Base-by-base conservation (phyloP, 2,113 vertebrate species). In the Cottus gobio region DNA sequence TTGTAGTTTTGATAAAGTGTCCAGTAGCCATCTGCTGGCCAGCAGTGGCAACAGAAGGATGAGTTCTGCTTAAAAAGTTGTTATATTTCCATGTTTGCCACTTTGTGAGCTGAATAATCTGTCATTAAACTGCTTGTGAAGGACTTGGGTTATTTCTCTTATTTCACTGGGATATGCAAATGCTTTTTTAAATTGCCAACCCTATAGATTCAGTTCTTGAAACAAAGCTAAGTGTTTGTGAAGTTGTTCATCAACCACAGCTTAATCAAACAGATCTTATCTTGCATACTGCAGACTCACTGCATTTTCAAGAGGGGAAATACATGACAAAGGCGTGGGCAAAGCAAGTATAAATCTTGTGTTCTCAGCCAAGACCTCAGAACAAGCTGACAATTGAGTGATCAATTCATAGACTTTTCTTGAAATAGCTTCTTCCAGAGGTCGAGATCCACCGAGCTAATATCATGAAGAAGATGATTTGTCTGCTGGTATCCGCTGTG, bases 261-360 rank as follows among this genome's bases (percentile, higher is more conserved):
- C 58, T 68, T 61, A 64, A 92, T 90, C 86, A 79, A 75, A 39
- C 16, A 44, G 28, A 89, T 93, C 73, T 75, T 65, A 81, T 92
- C 81, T n/a, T 0, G 58, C 39, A 12, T 2, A 13, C 5, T 61
- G 80, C 85, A 82, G 20, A 69, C 42, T 54, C 26, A 7, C 0
- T 13, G 13, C 36, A 3, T 42, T 37, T 64, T 31, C 64, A 22
- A 18, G 46, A 39, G 64, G 2, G 50, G 13, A 61, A 70, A 46
- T 61, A 46, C 28, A 2, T 30, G 4, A 5, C 5, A 0, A 56
- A 73, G 31, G 86, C 63, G 86, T 85, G 82, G 74, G 68, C 70
- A 46, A 50, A 28, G 48, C 58, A 8, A 36, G 12, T 91, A 91
- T 92, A 91, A 86, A 76, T 75, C 0, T 7, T 3, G 26, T 5